Evolutionary conservation across 2,888 invertebrate species (phyloP).

Genomic region (Spatulosminthurus flaviceps): DNA sequence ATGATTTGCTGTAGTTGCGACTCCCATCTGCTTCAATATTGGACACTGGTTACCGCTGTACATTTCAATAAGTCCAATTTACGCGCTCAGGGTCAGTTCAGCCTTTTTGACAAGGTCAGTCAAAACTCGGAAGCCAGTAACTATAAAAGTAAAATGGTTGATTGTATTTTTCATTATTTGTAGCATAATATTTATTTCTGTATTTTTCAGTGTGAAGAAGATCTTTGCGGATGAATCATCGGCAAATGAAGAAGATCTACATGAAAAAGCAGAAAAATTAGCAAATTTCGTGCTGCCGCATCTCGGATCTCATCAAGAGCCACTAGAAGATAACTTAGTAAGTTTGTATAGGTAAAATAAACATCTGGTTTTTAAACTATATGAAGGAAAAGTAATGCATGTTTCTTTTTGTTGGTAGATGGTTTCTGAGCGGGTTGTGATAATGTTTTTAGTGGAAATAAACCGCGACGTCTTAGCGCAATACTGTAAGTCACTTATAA

Average conservation of each 20-base stretch:
- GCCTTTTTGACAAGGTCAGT: constrained; percentile 38
- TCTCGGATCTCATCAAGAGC: not conserved
- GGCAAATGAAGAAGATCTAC: not conserved
- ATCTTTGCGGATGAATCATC: not conserved
- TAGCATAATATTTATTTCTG: too few species aligned
- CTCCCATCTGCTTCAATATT: constrained; percentile 40
- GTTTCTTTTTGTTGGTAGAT: not conserved
- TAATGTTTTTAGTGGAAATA: constrained; percentile 12
- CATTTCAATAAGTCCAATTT: constrained; percentile 16
- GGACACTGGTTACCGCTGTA: constrained; percentile 46
- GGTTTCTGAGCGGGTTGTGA: not conserved
- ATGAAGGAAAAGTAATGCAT: too few species aligned
- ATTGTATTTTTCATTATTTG: too few species aligned
- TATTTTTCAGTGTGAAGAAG: not conserved
- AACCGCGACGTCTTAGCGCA: not conserved
- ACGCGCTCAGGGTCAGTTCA: constrained; percentile 36
- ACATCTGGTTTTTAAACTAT: too few species aligned
- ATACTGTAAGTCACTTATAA: not conserved
- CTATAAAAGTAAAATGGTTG: too few species aligned
- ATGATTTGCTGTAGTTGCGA: constrained; percentile 39
- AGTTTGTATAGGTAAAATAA: too few species aligned
- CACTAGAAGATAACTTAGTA: not conserved
- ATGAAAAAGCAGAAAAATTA: not conserved
- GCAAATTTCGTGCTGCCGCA: not conserved
- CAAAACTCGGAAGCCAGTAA: not conserved